phyloP scores from a whole-genome alignment of 2,113 vertebrate genomes.

The Podarcis muralis region DNA sequence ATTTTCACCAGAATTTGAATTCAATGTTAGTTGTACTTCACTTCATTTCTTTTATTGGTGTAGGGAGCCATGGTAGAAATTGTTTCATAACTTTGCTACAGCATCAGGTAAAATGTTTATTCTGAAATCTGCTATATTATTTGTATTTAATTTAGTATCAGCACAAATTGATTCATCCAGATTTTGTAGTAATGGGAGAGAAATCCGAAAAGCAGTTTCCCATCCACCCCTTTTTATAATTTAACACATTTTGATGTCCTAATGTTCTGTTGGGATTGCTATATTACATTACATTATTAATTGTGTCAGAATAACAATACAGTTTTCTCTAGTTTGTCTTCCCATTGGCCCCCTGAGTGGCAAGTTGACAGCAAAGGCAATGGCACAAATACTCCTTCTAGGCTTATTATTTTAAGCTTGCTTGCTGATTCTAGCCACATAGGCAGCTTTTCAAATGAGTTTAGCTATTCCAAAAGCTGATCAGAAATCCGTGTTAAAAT shows the following conservation, averaged over 20 bases:
- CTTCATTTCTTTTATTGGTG: not conserved
- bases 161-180: not conserved
- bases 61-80: not conserved
- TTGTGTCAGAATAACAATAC: not conserved
- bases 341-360: not conserved
- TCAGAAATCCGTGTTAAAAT: conserved; percentile 10
- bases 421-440: conserved; percentile 29
- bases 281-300: not conserved
- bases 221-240: not conserved
- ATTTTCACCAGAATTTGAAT: not conserved
- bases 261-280: not conserved
- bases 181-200: not conserved
- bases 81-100: not conserved
- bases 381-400: conserved; percentile 7
- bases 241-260: not conserved
- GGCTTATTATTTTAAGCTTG: conserved; percentile 26
- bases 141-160: not conserved
- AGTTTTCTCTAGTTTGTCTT: not conserved
- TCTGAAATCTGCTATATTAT: not conserved
- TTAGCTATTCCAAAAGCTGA: conserved; percentile 1
- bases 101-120: not conserved
- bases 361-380: not conserved
- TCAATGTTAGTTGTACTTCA: not conserved
- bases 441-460: conserved; percentile 35
- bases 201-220: not conserved